These are phyloP conservation scores for Cephalopterus ornatus DNA, from an alignment of 2,113 vertebrate species.

Conservation along the genomic window DNA sequence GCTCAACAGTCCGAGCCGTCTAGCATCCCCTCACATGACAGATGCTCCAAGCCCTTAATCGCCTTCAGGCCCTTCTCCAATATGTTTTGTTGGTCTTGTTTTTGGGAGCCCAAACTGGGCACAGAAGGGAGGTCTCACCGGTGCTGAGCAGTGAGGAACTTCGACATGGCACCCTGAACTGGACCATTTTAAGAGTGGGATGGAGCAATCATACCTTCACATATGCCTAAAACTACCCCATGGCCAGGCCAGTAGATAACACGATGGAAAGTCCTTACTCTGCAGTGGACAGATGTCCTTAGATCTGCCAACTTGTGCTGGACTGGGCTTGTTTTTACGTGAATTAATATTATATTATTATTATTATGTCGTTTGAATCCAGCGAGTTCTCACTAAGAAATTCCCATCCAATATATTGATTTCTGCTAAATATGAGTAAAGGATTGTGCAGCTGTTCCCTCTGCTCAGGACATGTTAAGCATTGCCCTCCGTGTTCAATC, in stretches of 20 bases:
- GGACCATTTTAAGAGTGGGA: neutral
- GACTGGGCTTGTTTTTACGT: neutral
- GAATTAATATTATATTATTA: neutral
- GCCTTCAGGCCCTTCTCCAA: neutral
- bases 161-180: rapidly evolving
- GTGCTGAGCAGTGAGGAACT: neutral
- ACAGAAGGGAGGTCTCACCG: neutral
- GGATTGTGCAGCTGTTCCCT: neutral
- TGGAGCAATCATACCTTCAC: neutral
- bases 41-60: neutral
- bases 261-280: neutral
- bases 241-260: neutral
- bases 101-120: neutral
- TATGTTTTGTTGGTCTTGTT: rapidly evolving
- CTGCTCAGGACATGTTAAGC: rapidly evolving
- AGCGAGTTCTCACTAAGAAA: neutral
- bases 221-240: neutral
- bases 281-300: rapidly evolving
- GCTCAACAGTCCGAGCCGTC: rapidly evolving
- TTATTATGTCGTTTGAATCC: neutral
- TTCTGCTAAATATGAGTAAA: neutral
- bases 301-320: neutral
- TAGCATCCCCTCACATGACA: neutral
- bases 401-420: neutral
- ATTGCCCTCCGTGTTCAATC: neutral